Percentiles rank a stretch among this genome's conserved stretches.
phyloP scores from a whole-genome alignment of 2,113 vertebrate species.

The Syngnathus typhle region DNA sequence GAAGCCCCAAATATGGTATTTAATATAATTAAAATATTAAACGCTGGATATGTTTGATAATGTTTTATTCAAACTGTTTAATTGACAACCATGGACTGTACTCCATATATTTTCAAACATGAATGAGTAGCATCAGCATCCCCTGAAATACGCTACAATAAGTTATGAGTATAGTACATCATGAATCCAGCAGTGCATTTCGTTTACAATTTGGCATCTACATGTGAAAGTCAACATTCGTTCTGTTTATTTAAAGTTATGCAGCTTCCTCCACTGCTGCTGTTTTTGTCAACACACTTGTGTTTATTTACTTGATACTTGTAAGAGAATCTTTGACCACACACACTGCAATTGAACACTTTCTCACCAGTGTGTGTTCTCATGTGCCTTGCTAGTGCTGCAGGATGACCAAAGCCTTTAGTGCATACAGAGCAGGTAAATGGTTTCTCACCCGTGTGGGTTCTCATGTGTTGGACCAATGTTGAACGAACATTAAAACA shows the following conservation, averaged over 20 bases:
- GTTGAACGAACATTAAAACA: not conserved
- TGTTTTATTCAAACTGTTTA: not conserved
- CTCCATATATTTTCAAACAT: not conserved
- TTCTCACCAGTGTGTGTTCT: not conserved
- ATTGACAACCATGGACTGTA: not conserved
- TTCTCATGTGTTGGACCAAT: not conserved
- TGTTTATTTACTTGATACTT: not conserved
- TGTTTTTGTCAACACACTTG: not conserved
- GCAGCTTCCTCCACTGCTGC: not conserved
- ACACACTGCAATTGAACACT: not conserved
- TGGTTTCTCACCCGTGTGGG: not conserved
- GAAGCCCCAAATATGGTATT: not conserved
- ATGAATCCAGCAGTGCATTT: not conserved
- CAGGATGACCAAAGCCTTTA: not conserved
- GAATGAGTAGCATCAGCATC: not conserved
- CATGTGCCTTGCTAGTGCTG: not conserved
- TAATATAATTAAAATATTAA: not conserved
- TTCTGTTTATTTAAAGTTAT: not conserved
- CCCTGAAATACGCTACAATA: not conserved
- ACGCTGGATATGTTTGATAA: not conserved
- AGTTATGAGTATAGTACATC: not conserved
- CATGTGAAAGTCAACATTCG: not conserved
- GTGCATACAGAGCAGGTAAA: not conserved
- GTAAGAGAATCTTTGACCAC: not conserved
- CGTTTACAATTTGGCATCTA: not conserved